Evolutionary conservation across 2,113 vertebrate genomes (phyloP).

Genomic region (Acrocephalus arundinaceus): DNA sequence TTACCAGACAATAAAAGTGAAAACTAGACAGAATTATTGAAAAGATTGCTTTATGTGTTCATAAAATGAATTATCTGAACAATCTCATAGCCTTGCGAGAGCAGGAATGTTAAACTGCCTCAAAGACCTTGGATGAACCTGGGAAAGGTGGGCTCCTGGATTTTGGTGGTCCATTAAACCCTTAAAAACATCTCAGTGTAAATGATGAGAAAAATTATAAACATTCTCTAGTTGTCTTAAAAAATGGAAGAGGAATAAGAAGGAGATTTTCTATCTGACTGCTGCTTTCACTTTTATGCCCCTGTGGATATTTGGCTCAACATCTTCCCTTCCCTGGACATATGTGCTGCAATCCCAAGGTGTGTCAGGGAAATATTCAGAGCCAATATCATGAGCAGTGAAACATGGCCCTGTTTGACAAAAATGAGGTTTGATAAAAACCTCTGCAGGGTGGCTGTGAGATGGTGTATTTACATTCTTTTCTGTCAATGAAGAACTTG

Average conservation of each 20-base stretch:
- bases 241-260: not conserved
- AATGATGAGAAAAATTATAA: not conserved
- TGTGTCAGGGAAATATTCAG: not conserved
- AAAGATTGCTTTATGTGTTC: conserved; percentile 5
- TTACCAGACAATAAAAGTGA: not conserved
- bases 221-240: not conserved
- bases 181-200: not conserved
- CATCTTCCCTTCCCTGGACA: not conserved
- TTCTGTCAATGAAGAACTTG: not conserved
- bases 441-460: not conserved
- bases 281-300: not conserved
- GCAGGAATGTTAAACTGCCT: not conserved
- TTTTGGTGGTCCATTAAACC: not conserved
- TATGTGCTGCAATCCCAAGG: fast-evolving
- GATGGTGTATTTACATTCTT: not conserved
- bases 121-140: not conserved
- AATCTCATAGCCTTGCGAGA: not conserved
- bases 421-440: not conserved
- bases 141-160: not conserved
- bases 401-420: not conserved
- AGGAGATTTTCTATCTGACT: not conserved
- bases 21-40: not conserved
- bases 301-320: not conserved
- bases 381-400: not conserved
- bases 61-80: conserved; percentile 1